Conservation (phyloP, 2,113 vertebrate species). For the Copsychus sechellarum region DNA sequence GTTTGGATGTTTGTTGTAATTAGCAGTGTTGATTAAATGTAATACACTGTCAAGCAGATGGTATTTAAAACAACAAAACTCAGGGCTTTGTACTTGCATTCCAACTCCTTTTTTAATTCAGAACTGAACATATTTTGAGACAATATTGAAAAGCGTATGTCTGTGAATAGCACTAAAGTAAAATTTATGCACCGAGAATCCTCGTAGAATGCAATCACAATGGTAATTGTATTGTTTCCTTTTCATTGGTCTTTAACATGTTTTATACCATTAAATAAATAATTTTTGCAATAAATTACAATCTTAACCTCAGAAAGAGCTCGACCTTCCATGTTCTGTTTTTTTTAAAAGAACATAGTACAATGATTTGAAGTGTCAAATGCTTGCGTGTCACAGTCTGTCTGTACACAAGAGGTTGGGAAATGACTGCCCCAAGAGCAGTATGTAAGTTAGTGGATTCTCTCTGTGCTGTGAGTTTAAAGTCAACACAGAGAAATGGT, state of each 20-base stretch:
- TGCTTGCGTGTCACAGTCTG: neutral
- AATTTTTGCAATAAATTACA: neutral
- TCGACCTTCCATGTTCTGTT: neutral
- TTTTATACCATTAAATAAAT: neutral
- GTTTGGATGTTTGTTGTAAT: slow-evolving; percentile 45
- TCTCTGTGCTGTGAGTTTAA: neutral
- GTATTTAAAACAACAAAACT: slow-evolving; percentile 44
- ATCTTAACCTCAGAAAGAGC: neutral
- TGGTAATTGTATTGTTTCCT: slow-evolving; percentile 10
- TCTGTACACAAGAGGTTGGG: neutral
- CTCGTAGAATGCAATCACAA: neutral
- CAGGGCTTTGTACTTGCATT: slow-evolving; percentile 49
- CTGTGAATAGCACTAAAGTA: slow-evolving; percentile 2
- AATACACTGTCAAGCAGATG: slow-evolving; percentile 38
- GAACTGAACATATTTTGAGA: slow-evolving; percentile 42
- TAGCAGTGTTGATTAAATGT: slow-evolving; percentile 43
- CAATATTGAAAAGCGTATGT: slow-evolving; percentile 19
- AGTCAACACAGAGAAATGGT: neutral
- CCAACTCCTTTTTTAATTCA: slow-evolving; percentile 27
- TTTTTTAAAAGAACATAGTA: neutral
- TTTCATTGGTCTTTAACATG: neutral
- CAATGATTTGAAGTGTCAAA: neutral
- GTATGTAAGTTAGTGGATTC: neutral
- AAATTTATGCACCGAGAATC: neutral
- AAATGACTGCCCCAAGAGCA: neutral